phyloP scores from a whole-genome alignment of 2,113 vertebrate genomes.

The Pluvialis apricaria region DNA sequence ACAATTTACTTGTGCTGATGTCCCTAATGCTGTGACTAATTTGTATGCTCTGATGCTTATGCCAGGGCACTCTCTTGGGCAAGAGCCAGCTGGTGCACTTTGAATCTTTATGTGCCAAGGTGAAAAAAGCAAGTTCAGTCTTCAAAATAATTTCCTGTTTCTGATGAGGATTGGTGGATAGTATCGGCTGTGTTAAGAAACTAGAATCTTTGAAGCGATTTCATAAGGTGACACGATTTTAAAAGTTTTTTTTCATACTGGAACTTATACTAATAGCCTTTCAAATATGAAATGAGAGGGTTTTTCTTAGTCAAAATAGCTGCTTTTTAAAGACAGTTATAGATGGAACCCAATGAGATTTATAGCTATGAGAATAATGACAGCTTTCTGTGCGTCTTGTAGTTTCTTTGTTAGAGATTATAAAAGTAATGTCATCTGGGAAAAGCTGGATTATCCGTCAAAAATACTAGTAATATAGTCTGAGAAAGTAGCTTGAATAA shows the following conservation, averaged over 20 bases:
- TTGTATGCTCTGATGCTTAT: not conserved
- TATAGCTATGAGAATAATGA: not conserved
- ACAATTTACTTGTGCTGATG: not conserved
- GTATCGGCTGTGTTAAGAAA: not conserved
- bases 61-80: not conserved
- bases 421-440: not conserved
- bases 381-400: not conserved
- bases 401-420: not conserved
- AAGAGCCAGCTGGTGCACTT: not conserved
- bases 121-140: constrained; percentile 7
- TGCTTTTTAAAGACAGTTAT: not conserved
- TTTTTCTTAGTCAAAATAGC: not conserved
- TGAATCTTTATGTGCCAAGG: not conserved
- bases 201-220: not conserved
- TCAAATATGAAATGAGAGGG: not conserved
- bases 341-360: not conserved
- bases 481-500: not conserved
- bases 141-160: not conserved
- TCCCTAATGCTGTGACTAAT: not conserved
- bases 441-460: not conserved
- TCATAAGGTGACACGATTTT: not conserved
- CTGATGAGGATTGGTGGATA: not conserved
- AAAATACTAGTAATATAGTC: not conserved
- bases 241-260: not conserved
- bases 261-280: not conserved